phyloP scores from a whole-genome alignment of 2,888 invertebrate species.

The Eristalis tenax region DNA sequence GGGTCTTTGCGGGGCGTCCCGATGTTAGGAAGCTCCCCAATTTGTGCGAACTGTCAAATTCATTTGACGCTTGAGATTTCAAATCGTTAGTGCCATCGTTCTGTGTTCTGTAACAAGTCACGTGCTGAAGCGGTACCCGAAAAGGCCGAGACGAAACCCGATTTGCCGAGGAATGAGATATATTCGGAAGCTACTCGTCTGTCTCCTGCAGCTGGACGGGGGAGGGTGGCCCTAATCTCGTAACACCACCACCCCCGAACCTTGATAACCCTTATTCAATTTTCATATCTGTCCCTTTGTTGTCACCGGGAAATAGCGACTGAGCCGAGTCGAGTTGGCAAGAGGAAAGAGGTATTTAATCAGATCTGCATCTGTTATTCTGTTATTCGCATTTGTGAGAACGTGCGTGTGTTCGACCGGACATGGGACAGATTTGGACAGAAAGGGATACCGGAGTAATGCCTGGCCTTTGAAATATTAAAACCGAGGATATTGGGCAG shows the following conservation, averaged over 20 bases:
- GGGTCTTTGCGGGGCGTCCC: neutral
- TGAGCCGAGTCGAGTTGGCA: neutral
- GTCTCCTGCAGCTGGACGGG: neutral
- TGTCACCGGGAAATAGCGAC: neutral
- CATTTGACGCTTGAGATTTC: conserved; percentile 32
- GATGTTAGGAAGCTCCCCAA: too few species aligned
- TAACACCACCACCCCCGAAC: neutral
- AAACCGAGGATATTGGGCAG: conserved; percentile 16
- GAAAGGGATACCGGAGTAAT: conserved; percentile 15
- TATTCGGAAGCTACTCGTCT: neutral
- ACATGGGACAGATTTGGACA: conserved; percentile 3
- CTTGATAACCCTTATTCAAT: conserved; percentile 51
- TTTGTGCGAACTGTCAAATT: conserved; percentile 33
- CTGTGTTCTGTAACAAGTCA: neutral
- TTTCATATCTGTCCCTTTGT: conserved; percentile 33
- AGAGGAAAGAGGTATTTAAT: conserved; percentile 33
- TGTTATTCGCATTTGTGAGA: conserved; percentile 28
- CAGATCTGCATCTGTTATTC: conserved; percentile 46
- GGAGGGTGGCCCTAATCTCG: conserved; percentile 1
- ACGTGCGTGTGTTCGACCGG: neutral
- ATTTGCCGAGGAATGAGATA: conserved; percentile 1
- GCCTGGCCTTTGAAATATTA: conserved; percentile 35
- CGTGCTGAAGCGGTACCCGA: neutral
- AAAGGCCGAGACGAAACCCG: neutral
- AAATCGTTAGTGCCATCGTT: neutral